Percentiles rank a stretch among this genome's conserved stretches.
phyloP scores from a whole-genome alignment of 1,140 invertebrate genomes.

The Achroia grisella region DNA sequence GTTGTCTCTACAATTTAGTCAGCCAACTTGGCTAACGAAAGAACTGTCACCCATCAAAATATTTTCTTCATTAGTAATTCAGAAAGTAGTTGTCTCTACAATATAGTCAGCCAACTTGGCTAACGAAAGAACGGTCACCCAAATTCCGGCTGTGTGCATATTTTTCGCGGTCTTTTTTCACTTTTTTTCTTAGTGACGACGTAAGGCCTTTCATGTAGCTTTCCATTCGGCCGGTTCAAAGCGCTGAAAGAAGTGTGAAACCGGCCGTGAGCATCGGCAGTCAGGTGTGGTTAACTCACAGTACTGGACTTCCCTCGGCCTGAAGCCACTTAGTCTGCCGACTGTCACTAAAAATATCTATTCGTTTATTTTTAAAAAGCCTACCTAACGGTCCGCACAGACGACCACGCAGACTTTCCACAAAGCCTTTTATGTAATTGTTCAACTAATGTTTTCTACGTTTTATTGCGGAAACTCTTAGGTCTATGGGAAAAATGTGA shows the following conservation, averaged over 20 bases:
- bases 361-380: conserved; percentile 47
- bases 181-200: conserved; percentile 55
- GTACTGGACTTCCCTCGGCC: conserved; percentile 35
- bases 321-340: conserved; percentile 52
- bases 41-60: too few relatives aligned
- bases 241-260: conserved; percentile 63
- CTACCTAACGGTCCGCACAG: conserved; percentile 24
- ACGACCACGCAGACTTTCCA: too few relatives aligned
- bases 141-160: conserved; percentile 19
- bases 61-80: too few relatives aligned
- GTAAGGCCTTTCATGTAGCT: conserved; percentile 67
- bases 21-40: too few relatives aligned
- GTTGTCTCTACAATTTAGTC: too few relatives aligned
- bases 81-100: too few relatives aligned
- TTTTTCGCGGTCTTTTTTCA: conserved; percentile 29
- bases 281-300: conserved; percentile 57
- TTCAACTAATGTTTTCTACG: background rate
- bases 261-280: conserved; percentile 50
- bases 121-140: conserved; percentile 10
- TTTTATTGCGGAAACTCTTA: background rate
- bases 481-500: too few relatives aligned
- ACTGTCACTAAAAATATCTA: conserved; percentile 54
- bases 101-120: background rate
- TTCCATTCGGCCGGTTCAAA: conserved; percentile 58
- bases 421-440: too few relatives aligned